Base-by-base conservation (phyloP, 2,113 vertebrate species). In the Archilochus colubris region DNA sequence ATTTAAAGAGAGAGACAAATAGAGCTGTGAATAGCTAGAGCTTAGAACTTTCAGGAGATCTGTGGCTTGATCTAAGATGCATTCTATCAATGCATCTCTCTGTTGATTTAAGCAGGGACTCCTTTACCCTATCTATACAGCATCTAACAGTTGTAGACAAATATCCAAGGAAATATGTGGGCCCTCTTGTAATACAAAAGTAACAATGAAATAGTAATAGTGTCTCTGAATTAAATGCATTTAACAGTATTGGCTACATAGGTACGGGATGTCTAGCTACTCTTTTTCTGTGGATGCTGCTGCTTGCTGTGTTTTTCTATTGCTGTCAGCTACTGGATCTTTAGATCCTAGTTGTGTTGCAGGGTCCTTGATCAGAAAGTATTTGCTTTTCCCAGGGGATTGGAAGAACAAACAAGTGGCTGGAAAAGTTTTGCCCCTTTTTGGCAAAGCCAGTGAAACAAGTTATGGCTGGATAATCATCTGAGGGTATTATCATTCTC, bases 101-200 rank as follows among this genome's bases (percentile, higher is more conserved):
- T 78, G 44, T 83, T 96, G 57, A 38, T 82, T 93, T 92, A 88
- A 90, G 12, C 46, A 59, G 70, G n/a, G 63, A 89, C 21, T n/a
- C 59, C 61, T 21, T 94, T 90, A 54, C 79, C 12, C 54, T 91
- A 50, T 59, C 79, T 70, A 76, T 55, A 48, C 50, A 86, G 17
- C 6, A 12, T 31, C 63, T 63, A 77, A 73, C 25, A 87, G n/a
- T 13, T 82, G 38, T 67, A 76, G 33, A 74, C 33, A 88, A 43
- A 61, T 74, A 63, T 82, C 94, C 54, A 22, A 62, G 75, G 84
- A 89, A 79, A 73, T 75, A 78, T 36, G 28, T 14, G 23, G 22
- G 30, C 59, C 62, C 2, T 88, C 21, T 67, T 86, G 18, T 61
- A 78, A 63, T 25, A 33, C 27, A 54, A 69, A 14, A 77, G 31